phyloP scores from a whole-genome alignment of 2,113 vertebrate species.

The Eulemur rufifrons region DNA sequence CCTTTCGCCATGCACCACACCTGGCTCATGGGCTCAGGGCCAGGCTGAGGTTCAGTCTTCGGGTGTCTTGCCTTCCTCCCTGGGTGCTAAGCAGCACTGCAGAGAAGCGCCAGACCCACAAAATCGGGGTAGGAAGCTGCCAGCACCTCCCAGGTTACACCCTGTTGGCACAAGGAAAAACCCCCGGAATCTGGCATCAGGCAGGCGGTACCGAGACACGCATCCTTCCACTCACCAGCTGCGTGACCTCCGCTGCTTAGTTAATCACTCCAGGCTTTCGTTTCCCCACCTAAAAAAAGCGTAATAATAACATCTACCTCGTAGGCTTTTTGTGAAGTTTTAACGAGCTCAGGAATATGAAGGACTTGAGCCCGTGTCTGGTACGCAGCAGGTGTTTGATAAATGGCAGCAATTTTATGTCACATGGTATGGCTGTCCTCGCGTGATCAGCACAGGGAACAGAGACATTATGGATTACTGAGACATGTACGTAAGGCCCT shows the following conservation, averaged over 20 bases:
- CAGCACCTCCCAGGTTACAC: background rate
- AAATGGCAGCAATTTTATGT: slow-evolving; percentile 38
- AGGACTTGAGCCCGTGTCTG: slow-evolving; percentile 31
- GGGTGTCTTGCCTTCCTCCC: background rate
- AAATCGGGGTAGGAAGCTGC: background rate
- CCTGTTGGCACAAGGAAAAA: background rate
- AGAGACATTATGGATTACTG: background rate
- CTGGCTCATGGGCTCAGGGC: background rate
- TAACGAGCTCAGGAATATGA: slow-evolving; percentile 30
- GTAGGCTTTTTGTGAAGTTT: slow-evolving; percentile 28
- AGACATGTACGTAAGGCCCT: background rate
- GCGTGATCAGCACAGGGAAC: background rate
- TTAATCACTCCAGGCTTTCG: background rate
- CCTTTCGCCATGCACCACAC: background rate
- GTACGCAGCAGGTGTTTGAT: background rate
- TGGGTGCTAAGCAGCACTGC: background rate
- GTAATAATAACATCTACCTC: background rate
- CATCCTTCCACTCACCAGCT: background rate
- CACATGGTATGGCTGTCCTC: background rate
- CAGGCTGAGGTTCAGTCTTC: background rate
- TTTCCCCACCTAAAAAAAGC: background rate
- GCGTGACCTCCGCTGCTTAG: background rate
- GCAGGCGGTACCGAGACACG: background rate
- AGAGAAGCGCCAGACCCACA: background rate
- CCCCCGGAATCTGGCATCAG: background rate